Evolutionary conservation across 2,797 vertebrate genomes (phyloP).

Genomic region (Diplodus puntazzo): DNA sequence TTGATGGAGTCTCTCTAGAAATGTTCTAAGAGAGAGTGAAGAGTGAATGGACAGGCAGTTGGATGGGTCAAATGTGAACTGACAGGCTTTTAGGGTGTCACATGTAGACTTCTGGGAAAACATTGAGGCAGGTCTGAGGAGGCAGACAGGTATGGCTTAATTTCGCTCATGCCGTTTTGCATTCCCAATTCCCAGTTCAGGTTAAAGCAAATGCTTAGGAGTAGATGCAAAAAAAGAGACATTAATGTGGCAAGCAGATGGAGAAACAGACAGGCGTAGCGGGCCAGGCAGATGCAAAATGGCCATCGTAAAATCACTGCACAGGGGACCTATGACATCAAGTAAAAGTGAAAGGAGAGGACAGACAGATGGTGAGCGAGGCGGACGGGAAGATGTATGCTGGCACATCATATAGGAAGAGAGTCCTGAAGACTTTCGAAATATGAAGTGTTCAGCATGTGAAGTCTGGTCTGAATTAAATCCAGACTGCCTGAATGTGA

Average conservation of each 20-base stretch:
- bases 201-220: constrained; percentile 50
- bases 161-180: constrained; percentile 56
- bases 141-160: constrained; percentile 51
- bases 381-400: constrained; percentile 49
- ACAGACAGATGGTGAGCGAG: constrained; percentile 66
- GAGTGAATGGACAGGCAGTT: constrained; percentile 29
- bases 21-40: constrained; percentile 7
- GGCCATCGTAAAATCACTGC: constrained; percentile 52
- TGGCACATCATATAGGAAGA: constrained; percentile 54
- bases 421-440: constrained; percentile 36
- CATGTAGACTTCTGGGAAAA: constrained; percentile 46
- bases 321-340: constrained; percentile 55
- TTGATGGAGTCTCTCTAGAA: constrained; percentile 28
- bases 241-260: constrained; percentile 44
- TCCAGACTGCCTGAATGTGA: constrained; percentile 19
- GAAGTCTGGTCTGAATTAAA: constrained; percentile 23
- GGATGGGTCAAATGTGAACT: constrained; percentile 43
- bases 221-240: constrained; percentile 43
- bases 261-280: constrained; percentile 43
- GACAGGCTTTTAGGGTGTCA: constrained; percentile 64
- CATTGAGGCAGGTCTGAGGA: constrained; percentile 39
- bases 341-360: constrained; percentile 58
- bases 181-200: constrained; percentile 64
- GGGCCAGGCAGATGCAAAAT: constrained; percentile 60
- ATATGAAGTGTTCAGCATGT: constrained; percentile 26